Conservation (phyloP, 2,888 invertebrate genomes). For the Isotomurus palustris region DNA sequence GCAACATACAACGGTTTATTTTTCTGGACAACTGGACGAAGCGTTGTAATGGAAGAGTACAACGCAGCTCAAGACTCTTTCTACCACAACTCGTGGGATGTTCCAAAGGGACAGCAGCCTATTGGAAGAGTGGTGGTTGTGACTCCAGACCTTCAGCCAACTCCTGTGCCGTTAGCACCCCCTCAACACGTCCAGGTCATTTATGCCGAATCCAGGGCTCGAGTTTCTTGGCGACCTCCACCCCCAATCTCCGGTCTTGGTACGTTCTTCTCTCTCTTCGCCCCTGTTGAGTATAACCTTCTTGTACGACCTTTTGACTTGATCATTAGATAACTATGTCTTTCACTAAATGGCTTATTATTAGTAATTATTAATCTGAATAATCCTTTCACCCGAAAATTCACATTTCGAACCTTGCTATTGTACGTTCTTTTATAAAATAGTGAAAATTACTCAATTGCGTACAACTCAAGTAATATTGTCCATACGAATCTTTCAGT, state of each 20-base stretch:
- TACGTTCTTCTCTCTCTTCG: slow-evolving; percentile 49
- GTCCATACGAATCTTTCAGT: too few relatives aligned
- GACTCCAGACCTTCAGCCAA: slow-evolving; percentile 68
- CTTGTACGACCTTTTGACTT: slow-evolving; percentile 16
- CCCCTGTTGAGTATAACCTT: slow-evolving; percentile 19
- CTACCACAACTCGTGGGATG: slow-evolving; percentile 68
- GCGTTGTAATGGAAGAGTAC: slow-evolving; percentile 74
- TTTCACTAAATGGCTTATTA: slow-evolving; percentile 27
- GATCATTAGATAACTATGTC: slow-evolving; percentile 12
- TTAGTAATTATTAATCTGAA: too few relatives aligned
- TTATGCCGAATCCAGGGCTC: slow-evolving; percentile 56
- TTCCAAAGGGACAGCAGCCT: slow-evolving; percentile 52
- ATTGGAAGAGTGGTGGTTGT: slow-evolving; percentile 57
- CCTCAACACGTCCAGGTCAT: slow-evolving; percentile 76
- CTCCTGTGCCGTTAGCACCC: slow-evolving; percentile 71
- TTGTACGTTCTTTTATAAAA: too few relatives aligned
- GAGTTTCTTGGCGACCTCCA: slow-evolving; percentile 66
- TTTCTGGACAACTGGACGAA: slow-evolving; percentile 81
- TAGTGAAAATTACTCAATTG: too few relatives aligned
- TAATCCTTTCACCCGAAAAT: neutral
- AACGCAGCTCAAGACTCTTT: slow-evolving; percentile 64
- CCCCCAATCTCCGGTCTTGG: slow-evolving; percentile 70
- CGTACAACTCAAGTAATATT: too few relatives aligned
- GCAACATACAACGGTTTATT: slow-evolving; percentile 71
- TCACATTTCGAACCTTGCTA: neutral